Percentiles rank a stretch among this genome's conserved stretches.
Evolutionary conservation across 2,113 vertebrate genomes (phyloP).

Genomic region (Oreochromis spilurus): DNA sequence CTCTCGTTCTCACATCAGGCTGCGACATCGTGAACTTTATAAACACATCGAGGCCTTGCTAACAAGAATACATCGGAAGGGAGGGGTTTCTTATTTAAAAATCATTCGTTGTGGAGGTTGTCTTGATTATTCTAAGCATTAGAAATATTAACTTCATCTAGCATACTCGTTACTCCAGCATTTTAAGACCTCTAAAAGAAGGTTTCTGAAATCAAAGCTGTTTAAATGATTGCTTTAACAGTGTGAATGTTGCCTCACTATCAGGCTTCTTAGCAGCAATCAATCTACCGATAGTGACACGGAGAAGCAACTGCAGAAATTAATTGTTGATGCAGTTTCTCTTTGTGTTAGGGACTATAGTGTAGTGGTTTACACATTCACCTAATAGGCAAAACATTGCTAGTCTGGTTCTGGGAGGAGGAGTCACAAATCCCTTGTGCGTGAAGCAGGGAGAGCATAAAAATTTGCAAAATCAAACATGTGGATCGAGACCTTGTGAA

Average conservation of each 20-base stretch:
- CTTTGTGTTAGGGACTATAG: neutral
- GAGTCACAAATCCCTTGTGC: neutral
- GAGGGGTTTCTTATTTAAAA: neutral
- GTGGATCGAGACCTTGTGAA: neutral
- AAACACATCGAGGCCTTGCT: neutral
- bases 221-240: neutral
- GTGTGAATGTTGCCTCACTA: neutral
- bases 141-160: neutral
- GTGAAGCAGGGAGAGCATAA: neutral
- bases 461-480: neutral
- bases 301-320: neutral
- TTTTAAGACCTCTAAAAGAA: neutral
- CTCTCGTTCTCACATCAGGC: neutral
- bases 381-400: neutral
- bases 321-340: neutral
- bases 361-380: neutral
- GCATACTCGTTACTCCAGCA: neutral
- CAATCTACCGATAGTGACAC: neutral
- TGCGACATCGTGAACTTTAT: neutral
- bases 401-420: neutral
- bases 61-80: neutral
- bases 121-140: accelerated
- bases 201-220: neutral
- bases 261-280: neutral
- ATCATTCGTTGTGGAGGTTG: neutral